Evolutionary conservation across 2,113 vertebrate genomes (phyloP), one percentile per base, ranked within the genome.

Genomic region (Sphaerodactylus townsendi): DNA sequence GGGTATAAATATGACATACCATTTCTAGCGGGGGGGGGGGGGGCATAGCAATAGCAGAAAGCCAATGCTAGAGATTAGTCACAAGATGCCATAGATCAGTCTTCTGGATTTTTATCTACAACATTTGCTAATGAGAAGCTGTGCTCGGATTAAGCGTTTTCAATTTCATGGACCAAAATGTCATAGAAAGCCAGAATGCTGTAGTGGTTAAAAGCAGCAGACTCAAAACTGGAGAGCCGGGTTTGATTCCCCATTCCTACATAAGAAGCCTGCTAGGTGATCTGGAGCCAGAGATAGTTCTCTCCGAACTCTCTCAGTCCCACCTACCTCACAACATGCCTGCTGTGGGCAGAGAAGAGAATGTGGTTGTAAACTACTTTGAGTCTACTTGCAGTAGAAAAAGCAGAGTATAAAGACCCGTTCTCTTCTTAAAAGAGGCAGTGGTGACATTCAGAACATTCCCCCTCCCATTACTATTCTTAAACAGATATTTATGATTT

Each of bases 81-180:
- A 79, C n/a, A 62, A 1, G 80, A 74, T 83, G 79, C 78, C 76
- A 39, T 5, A 0, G 64, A 19, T 7, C 83, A 86, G 79, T 86
- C 39, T 77, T 23, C 77, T 41, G 50, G 2, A 1, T 85, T 74
- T n/a, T 50, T 46, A 21, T 70, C 87, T 19, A 75, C 50, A 81
- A 77, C 79, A 10, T 86, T 92, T 87, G 72, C 79, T 77, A 5
- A 19, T 72, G 1, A 62, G 62, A 81, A 88, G 88, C 79, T 79
- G 80, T 0, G 28, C 0, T 77, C 0, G 0, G 90, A 85, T 92
- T 91, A 77, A 90, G 62, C 0, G 0, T 39, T 41, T 10, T 10
- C 11, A 0, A 66, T 0, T 8, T 0, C 68, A 64, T 1, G 17
- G 2, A 10, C 77, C 28, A 81, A 0, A 0, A 44, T 44, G 44